Percentiles rank a stretch among this genome's conserved stretches.
Evolutionary conservation across 2,888 invertebrate genomes (phyloP).

Genomic region (Oconnorella tubifera): DNA sequence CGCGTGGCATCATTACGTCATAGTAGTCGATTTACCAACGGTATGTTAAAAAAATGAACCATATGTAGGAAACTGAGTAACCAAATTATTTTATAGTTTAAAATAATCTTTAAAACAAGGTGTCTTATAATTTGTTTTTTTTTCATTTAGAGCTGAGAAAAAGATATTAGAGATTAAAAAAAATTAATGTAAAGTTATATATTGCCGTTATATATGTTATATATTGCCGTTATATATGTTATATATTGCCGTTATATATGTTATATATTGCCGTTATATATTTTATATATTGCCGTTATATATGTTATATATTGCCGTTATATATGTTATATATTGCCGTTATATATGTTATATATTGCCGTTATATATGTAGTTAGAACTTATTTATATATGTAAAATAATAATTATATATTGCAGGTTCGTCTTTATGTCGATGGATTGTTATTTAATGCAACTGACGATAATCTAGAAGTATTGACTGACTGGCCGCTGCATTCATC

Average conservation of each 20-base stretch:
- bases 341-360: no score
- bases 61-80: neutral
- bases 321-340: no score
- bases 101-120: neutral
- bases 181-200: no score
- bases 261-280: neutral
- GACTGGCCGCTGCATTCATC: constrained; percentile 98
- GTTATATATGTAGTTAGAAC: neutral
- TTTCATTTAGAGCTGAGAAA: no score
- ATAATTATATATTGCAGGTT: constrained; percentile 40
- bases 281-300: neutral
- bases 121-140: neutral
- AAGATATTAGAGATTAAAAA: no score
- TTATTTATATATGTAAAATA: no score
- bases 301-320: no score
- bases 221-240: no score
- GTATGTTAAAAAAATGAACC: no score
- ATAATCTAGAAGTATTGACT: constrained; percentile 94
- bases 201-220: no score
- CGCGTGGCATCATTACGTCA: neutral
- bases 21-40: neutral
- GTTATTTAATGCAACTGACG: constrained; percentile 62
- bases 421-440: constrained; percentile 81
- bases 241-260: no score
- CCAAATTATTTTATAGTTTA: neutral